A percentile compares a stretch with the other conserved stretches of the same genome.
These are phyloP conservation scores for Hymenochirus boettgeri DNA, from an alignment of 2,113 vertebrate genomes.

Conservation along the genomic window DNA sequence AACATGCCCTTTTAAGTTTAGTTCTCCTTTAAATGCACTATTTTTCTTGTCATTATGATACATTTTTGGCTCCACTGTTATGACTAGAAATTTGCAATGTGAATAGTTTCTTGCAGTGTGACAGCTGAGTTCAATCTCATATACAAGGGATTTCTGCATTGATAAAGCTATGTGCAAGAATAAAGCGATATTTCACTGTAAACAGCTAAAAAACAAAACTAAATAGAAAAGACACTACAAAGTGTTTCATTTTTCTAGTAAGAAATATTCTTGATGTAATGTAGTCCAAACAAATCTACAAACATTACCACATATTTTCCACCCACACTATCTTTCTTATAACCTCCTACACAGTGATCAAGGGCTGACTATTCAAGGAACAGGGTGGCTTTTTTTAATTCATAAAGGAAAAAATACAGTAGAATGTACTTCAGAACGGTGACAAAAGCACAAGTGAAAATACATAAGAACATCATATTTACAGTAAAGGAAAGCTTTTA, in stretches of 20 bases:
- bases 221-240: background rate
- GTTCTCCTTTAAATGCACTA: too few relatives aligned
- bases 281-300: background rate
- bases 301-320: constrained; percentile 7
- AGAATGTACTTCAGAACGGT: background rate
- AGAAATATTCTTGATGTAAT: background rate
- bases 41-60: too few relatives aligned
- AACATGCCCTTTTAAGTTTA: too few relatives aligned
- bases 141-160: too few relatives aligned
- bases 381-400: background rate
- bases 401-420: background rate
- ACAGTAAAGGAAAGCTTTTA: background rate
- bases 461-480: background rate
- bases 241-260: background rate
- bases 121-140: too few relatives aligned
- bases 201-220: background rate
- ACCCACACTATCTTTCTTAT: background rate
- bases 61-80: too few relatives aligned
- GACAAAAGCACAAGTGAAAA: background rate
- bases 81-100: too few relatives aligned
- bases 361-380: constrained; percentile 8
- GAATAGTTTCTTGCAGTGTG: too few relatives aligned
- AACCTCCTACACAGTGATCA: constrained; percentile 3
- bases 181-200: background rate
- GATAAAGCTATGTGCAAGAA: too few relatives aligned